phyloP scores from a whole-genome alignment of 1,140 invertebrate species.

The Mesaphorura yosii region DNA sequence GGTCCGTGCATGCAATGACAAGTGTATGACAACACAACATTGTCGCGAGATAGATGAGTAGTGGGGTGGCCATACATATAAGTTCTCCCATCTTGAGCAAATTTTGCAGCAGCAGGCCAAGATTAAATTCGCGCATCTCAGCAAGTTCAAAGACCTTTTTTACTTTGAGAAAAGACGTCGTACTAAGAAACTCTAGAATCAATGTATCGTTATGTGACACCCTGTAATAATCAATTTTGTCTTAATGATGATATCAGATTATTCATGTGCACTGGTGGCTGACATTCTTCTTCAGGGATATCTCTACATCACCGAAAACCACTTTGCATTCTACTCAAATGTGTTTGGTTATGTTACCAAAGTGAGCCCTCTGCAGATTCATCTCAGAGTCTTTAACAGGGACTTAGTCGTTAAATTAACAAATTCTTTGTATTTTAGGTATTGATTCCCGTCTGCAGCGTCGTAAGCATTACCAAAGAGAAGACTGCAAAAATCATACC shows the following conservation, averaged over 20 bases:
- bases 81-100: too few species aligned
- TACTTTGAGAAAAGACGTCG: neutral
- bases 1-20: too few species aligned
- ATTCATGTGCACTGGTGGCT: constrained; percentile 78
- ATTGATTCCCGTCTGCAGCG: constrained; percentile 65
- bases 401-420: neutral
- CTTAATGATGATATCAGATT: constrained; percentile 52
- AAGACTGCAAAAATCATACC: constrained; percentile 80
- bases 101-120: too few species aligned
- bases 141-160: too few species aligned
- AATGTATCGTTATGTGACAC: neutral
- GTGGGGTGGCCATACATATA: too few species aligned
- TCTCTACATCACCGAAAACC: constrained; percentile 82
- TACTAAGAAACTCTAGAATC: neutral
- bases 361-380: constrained; percentile 42
- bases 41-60: too few species aligned
- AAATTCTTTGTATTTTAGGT: constrained; percentile 45
- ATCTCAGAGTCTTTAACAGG: neutral
- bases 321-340: constrained; percentile 90
- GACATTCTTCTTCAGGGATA: constrained; percentile 87
- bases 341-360: constrained; percentile 86
- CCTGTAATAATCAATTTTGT: neutral
- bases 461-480: constrained; percentile 76
- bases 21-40: too few species aligned
- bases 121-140: too few species aligned